Conservation (phyloP, 2,113 vertebrate species). For the Hippocampus zosterae region DNA sequence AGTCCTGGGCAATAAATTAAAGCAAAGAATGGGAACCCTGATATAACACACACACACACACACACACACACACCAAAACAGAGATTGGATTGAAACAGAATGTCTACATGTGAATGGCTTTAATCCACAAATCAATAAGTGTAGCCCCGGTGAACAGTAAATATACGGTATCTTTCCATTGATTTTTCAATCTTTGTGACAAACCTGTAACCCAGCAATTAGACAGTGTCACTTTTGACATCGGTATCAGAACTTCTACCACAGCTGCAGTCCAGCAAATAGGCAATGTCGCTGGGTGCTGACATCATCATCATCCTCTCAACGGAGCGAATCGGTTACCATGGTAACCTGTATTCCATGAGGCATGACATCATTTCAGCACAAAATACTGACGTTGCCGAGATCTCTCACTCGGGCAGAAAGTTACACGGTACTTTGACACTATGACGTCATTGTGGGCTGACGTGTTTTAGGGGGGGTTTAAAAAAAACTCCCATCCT, state of each 20-base stretch:
- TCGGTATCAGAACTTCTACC: background rate
- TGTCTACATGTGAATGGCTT: too few species aligned
- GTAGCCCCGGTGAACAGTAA: too few species aligned
- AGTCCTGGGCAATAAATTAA: too few species aligned
- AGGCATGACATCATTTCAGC: background rate
- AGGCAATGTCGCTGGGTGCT: background rate
- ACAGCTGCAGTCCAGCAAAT: background rate
- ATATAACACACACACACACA: too few species aligned
- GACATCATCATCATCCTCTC: background rate
- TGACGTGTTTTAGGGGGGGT: background rate
- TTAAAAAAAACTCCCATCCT: background rate
- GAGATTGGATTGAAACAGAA: too few species aligned
- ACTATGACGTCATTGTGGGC: background rate
- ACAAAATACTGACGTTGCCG: background rate
- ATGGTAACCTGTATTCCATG: background rate
- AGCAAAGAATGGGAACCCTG: too few species aligned
- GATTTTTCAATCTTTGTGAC: background rate
- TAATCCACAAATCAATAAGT: too few species aligned
- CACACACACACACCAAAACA: too few species aligned
- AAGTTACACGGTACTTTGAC: background rate
- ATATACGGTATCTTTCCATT: too few species aligned
- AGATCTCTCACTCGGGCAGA: background rate
- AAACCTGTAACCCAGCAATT: background rate
- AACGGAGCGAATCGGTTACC: background rate
- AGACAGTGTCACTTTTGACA: background rate